Evolutionary conservation across 2,888 invertebrate species (phyloP), one percentile per base, ranked within the genome.

Genomic region (Deladenus siricidicola): DNA sequence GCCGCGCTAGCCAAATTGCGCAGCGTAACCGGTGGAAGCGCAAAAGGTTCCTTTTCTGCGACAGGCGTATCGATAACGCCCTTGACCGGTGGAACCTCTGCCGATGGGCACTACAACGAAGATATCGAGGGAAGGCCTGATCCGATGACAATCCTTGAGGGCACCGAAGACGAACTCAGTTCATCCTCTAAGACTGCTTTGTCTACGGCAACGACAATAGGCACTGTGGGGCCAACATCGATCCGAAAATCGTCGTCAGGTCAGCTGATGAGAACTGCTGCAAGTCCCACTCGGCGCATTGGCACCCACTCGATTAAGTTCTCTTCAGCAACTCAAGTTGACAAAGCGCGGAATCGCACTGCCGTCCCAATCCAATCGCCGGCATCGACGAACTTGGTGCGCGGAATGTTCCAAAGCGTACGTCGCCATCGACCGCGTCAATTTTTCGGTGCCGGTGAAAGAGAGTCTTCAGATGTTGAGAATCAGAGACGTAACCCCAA

Each of bases 101-200:
- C 45, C 17, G 57, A 23, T 23, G 54, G 39, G 1, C 62, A 67
- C 26, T 58, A 63, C 26, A 42, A 67, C 19, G 75, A 75, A 67
- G 74, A 72, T 49, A 70, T 63, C 1, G 75, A 75, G 54, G 75
- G 72, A 43, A 73, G 74, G 44, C 55, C 54, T 4, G 49, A 57
- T 6, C 68, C 60, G 17, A 56, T 26, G 29, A 55, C 21, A 28
- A 54, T 39, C 34, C 19, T 34, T n/a, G 17, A 39, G n/a, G 17
- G 30, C 10, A 34, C n/a, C 17, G n/a, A 23, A 17, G 23, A 2
- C 2, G n/a, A 39, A 39, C 23, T 23, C n/a, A 21, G 8, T 26
- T 34, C 39, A 6, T 34, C 39, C 14, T 34, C 39, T 10, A 6
- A 14, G 14, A 34, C 39, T 10, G 39, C 8, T 34, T n/a, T n/a